Conservation (phyloP, 2,113 vertebrate genomes). For the Antigone vipio region DNA sequence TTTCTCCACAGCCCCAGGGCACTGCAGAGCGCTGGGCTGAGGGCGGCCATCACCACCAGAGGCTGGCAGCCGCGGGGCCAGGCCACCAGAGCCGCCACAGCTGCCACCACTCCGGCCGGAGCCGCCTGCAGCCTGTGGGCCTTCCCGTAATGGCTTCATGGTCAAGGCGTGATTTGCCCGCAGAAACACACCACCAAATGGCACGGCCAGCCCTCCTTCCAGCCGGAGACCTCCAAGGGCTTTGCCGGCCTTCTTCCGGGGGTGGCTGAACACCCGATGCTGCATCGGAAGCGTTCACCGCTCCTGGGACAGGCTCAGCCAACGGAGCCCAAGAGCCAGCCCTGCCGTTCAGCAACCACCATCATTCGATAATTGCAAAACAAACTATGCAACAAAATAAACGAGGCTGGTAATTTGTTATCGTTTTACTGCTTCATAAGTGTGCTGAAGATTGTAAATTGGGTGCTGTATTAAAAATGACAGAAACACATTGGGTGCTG, state of each 20-base stretch:
- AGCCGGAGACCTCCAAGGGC: neutral
- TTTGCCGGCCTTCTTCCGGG: neutral
- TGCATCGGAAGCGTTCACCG: neutral
- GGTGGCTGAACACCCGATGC: neutral
- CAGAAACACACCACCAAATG: neutral
- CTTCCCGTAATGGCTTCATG: neutral
- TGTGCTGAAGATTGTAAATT: constrained; percentile 1
- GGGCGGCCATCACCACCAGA: fast-evolving
- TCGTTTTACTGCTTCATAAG: neutral
- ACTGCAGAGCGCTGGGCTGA: neutral
- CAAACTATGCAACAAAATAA: constrained; percentile 16
- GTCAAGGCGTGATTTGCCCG: too few species aligned
- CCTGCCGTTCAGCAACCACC: neutral
- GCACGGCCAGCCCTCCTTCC: neutral
- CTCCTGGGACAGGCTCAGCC: neutral
- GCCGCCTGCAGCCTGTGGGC: neutral
- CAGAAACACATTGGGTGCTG: neutral
- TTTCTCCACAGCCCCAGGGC: neutral
- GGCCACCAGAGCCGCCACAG: neutral
- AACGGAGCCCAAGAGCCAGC: neutral
- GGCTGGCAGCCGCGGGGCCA: neutral
- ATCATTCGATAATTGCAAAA: constrained; percentile 4
- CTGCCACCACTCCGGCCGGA: neutral
- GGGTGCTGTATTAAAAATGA: constrained; percentile 33
- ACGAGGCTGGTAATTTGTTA: constrained; percentile 40